Base-by-base conservation (phyloP, 2,797 vertebrate species). In the Pygocentrus nattereri region DNA sequence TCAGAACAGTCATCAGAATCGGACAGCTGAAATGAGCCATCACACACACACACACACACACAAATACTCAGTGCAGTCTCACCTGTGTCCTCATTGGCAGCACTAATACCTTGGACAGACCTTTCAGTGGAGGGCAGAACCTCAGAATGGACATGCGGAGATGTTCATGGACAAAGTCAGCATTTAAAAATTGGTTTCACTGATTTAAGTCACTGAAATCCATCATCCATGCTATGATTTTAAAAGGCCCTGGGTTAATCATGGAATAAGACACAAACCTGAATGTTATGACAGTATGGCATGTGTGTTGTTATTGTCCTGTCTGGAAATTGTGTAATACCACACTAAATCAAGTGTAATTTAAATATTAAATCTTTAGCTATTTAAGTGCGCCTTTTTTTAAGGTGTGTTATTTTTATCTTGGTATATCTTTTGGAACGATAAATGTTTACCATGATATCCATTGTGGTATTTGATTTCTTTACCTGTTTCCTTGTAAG, bases 1-100 rank as follows among this genome's bases (percentile, higher is more conserved):
- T 83, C 86, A 21, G 80, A 88, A 76, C 59, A 44, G 16, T 23
- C 54, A 19, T 64, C 67, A 38, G 85, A 93, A 12, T 84, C 90
- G 0, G 74, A 69, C 41, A 78, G 87, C 87, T 94, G 90, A 90
- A 67, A 49, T 23, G 47, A 56, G 19, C 6, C 30, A 2, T 1
- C 0, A 25, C n/a, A n/a, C n/a, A n/a, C n/a, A n/a, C n/a, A n/a
- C n/a, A n/a, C 21, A 49, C 1, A 25, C 34, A 38, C 49, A 64
- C 38, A 16, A 5, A 2, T 23, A 54, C 52, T 31, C 18, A n/a
- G 65, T 23, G 4, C 15, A 11, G 58, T 31, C 23, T 41, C 6
- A 59, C 12, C 23, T 5, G 0, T 5, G 19, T 59, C 8, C 38
- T 50, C 19, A 2, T 25, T 49, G 12, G n/a, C 5, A 49, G 41